A percentile compares a stretch with the other conserved stretches of the same genome.
Evolutionary conservation across 1,140 invertebrate genomes (phyloP).

Genomic region (Drosophila rhopaloa): DNA sequence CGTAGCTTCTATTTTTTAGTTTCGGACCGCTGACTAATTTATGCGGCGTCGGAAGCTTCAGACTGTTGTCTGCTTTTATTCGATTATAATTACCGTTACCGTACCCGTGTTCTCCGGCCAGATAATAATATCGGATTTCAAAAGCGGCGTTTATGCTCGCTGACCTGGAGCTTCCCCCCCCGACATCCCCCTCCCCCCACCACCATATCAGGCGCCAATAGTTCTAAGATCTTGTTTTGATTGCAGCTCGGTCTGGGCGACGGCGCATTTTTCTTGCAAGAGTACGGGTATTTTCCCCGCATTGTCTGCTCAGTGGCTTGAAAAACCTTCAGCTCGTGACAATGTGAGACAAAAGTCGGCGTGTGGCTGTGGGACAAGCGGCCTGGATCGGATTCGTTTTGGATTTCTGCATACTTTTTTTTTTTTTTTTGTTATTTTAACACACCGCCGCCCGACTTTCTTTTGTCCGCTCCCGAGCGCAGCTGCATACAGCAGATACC

Average conservation of each 20-base stretch:
- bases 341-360: slow-evolving; percentile 45
- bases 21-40: slow-evolving; percentile 52
- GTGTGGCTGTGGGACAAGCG: slow-evolving; percentile 31
- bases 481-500: slow-evolving; percentile 49
- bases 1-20: slow-evolving; percentile 62
- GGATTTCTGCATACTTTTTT: slow-evolving; percentile 71
- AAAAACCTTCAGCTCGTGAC: slow-evolving; percentile 81
- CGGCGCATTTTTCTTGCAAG: slow-evolving; percentile 62
- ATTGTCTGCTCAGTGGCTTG: slow-evolving; percentile 72
- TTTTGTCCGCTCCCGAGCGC: slow-evolving; percentile 63
- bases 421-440: neutral
- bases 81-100: slow-evolving; percentile 81
- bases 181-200: too few species aligned
- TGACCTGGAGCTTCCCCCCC: slow-evolving; percentile 54
- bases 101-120: slow-evolving; percentile 14
- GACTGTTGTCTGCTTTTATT: slow-evolving; percentile 74
- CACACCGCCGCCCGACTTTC: slow-evolving; percentile 63
- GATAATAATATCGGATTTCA: slow-evolving; percentile 80
- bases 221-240: slow-evolving; percentile 83
- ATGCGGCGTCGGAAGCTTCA: slow-evolving; percentile 76
- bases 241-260: slow-evolving; percentile 57
- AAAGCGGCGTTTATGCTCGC: slow-evolving; percentile 71
- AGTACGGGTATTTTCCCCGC: slow-evolving; percentile 4
- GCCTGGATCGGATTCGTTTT: slow-evolving; percentile 57
- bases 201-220: slow-evolving; percentile 73